Evolutionary conservation across 2,797 vertebrate species (phyloP), one percentile per base, ranked within the genome.

Genomic region (Acrossocheilus wenchowensis): DNA sequence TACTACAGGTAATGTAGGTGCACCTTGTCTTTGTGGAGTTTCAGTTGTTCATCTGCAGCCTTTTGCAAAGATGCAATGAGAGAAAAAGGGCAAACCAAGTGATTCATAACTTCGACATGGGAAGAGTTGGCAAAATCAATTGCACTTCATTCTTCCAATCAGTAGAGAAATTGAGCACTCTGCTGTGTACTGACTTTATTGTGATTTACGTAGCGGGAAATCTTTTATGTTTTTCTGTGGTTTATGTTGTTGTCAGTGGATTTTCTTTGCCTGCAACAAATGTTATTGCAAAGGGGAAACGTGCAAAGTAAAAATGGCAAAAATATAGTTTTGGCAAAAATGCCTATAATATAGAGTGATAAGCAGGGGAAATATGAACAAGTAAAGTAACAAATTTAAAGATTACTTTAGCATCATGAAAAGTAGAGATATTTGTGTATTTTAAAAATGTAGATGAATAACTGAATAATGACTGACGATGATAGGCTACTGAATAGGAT

Each of bases 91-190:
- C 39, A 50, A 30, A 26, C 39, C 30, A 19, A 52, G 72, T 78
- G 68, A 86, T 85, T 73, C 66, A 78, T 12, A 66, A 82, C 26
- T 57, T 80, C 52, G 85, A 60, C 6, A 30, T 10, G 21, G 48
- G 43, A 50, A 36, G n/a, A 36, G 62, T 21, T 48, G 78, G 64
- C 81, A 82, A 84, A 82, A 89, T 89, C 84, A 83, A 86, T 87
- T 89, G 78, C 66, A 68, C 83, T 75, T 75, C 34, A 81, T 81
- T 88, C 34, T 50, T 74, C 72, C 72, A 89, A 90, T 87, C 84
- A 87, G 83, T 26, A 54, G 57, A 74, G 52, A 85, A 79, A 77
- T 36, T 6, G 21, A 78, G 21, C 78, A 69, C 68, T 87, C 73
- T 23, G 57, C 73, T 54, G 73, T 62, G 43, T 48, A 74, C n/a